Conservation (phyloP, 2,113 vertebrate species). For the Nothocercus nigrocapillus region DNA sequence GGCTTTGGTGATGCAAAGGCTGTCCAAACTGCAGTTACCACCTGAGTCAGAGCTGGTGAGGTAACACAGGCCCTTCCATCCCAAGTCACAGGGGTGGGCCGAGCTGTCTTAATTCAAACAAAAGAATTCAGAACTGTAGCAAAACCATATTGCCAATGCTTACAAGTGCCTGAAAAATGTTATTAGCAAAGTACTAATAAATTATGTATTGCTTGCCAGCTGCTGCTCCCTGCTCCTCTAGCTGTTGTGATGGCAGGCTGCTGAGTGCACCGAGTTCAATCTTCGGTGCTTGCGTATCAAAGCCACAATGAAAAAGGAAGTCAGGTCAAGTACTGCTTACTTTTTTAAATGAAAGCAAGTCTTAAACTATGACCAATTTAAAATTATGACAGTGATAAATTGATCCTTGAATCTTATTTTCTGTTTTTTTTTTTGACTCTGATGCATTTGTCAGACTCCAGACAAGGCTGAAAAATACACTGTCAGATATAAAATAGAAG, state of each 20-base stretch:
- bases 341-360: background rate
- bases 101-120: background rate
- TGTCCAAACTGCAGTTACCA: background rate
- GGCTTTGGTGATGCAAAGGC: background rate
- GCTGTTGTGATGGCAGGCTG: background rate
- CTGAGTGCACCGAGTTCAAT: background rate
- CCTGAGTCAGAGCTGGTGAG: background rate
- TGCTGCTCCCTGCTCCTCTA: background rate
- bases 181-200: background rate
- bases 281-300: background rate
- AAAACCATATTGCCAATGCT: background rate
- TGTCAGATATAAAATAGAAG: background rate
- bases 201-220: background rate
- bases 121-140: background rate
- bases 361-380: background rate
- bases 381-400: background rate
- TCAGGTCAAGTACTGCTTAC: rapidly evolving
- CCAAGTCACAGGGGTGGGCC: background rate
- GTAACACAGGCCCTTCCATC: background rate
- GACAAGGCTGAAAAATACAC: background rate
- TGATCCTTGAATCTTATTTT: background rate
- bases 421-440: rapidly evolving
- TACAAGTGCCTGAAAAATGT: background rate
- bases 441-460: background rate
- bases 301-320: background rate